Base-by-base conservation (phyloP, 2,797 vertebrate genomes). In the Bradypodion pumilum region DNA sequence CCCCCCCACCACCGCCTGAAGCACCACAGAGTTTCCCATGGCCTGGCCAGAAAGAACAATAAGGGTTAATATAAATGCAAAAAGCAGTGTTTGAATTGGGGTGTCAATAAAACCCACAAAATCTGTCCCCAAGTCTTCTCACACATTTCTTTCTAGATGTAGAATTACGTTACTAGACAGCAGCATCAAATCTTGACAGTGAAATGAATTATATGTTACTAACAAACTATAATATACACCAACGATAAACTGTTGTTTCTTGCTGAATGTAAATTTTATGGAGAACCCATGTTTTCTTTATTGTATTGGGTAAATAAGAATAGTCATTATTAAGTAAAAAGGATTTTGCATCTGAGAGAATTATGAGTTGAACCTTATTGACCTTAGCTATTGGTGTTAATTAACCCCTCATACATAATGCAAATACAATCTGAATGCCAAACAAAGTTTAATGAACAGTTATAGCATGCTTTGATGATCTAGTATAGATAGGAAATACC, bases 61-160 rank as follows among this genome's bases (percentile, higher is more conserved):
- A 75, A 82, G 37, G 84, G 56, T 46, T 12, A 66, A 75, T 86
- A 76, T 59, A 37, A 23, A 44, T 72, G 63, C 72, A 69, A 19
- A 69, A 56, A 68, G 1, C 5, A 42, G 27, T 42, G n/a, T 83
- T 83, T 12, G 7, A 65, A 70, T 35, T 12, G 69, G 82, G 80
- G 66, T 68, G 9, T 74, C 2, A 49, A 1, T 79, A 63, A 75
- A 73, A 78, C 32, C 5, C 5, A 23, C 19, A 83, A 81, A 60
- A 23, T 9, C 1, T 2, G n/a, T 73, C 72, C 84, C 88, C 21
- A 52, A 82, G 15, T 32, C 8, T 84, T 85, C 74, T 29, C 9
- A 27, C 4, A 10, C 60, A 7, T 85, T 0, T 62, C 83, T 75
- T 56, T 83, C 72, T 13, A 25, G 21, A 68, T 12, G 42, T 87